Conservation (phyloP, 1,140 invertebrate species). For the Zeugodacus cucurbitae region DNA sequence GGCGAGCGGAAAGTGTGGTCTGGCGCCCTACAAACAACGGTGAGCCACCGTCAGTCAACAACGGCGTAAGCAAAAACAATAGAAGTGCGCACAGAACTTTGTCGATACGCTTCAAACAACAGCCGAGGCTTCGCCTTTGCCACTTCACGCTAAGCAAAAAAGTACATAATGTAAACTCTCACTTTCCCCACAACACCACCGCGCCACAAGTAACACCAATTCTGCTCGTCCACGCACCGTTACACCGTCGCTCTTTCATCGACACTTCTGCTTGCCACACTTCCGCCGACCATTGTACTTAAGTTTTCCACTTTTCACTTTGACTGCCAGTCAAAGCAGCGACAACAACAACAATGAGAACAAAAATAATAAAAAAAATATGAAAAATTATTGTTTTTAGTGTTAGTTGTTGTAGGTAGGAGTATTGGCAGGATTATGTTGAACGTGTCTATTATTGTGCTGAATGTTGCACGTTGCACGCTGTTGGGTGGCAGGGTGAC, state of each 20-base stretch:
- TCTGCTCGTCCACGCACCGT: neutral
- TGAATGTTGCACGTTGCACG: constrained; percentile 24
- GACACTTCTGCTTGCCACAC: neutral
- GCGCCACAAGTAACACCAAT: neutral
- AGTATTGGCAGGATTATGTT: constrained; percentile 22
- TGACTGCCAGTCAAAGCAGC: constrained; percentile 2
- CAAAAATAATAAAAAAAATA: neutral
- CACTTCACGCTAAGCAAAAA: constrained; percentile 6
- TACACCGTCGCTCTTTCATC: neutral
- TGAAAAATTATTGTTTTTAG: neutral
- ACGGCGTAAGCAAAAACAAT: neutral
- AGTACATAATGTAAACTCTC: neutral
- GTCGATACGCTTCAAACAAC: constrained; percentile 14
- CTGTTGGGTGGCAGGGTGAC: neutral
- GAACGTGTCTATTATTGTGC: neutral
- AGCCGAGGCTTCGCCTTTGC: neutral
- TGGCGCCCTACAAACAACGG: neutral
- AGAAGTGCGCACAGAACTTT: neutral
- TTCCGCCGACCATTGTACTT: neutral
- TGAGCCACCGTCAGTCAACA: neutral
- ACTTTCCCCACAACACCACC: neutral
- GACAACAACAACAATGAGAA: neutral
- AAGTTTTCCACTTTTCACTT: constrained; percentile 31
- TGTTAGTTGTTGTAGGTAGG: neutral
- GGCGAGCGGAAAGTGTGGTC: neutral